Evolutionary conservation across 2,113 vertebrate genomes (phyloP).

Genomic region (Parus major): DNA sequence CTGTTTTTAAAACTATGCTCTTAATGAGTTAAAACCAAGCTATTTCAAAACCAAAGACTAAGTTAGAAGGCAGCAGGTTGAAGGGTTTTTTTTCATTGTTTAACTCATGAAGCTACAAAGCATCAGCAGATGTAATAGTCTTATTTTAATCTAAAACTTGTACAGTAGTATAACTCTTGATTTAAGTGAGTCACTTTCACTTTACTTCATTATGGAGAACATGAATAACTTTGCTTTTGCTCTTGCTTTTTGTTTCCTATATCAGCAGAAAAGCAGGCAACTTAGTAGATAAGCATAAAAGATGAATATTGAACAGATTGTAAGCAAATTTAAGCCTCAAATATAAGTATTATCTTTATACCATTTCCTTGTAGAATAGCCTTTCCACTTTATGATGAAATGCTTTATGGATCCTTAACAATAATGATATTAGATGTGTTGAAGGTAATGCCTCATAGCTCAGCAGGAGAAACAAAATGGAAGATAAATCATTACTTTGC

Average conservation of each 20-base stretch:
- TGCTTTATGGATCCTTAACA: neutral
- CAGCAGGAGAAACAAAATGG: neutral
- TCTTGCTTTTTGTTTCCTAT: neutral
- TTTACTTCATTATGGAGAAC: neutral
- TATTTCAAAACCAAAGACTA: neutral
- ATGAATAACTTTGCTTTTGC: neutral
- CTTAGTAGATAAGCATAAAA: neutral
- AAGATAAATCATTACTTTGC: neutral
- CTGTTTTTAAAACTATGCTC: neutral
- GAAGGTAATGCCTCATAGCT: neutral
- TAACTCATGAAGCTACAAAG: neutral
- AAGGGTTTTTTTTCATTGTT: neutral
- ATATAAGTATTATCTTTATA: neutral
- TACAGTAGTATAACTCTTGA: neutral
- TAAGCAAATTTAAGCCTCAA: neutral
- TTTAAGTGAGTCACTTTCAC: neutral
- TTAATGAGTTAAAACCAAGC: neutral
- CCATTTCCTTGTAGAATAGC: neutral
- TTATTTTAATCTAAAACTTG: neutral
- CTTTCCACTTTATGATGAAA: neutral
- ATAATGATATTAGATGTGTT: neutral
- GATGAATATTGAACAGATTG: neutral
- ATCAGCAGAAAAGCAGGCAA: neutral
- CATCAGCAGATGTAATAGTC: neutral
- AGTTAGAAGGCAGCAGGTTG: neutral